Evolutionary conservation across 2,797 vertebrate genomes (phyloP), one percentile per base, ranked within the genome.

Genomic region (Smutsia gigantea): DNA sequence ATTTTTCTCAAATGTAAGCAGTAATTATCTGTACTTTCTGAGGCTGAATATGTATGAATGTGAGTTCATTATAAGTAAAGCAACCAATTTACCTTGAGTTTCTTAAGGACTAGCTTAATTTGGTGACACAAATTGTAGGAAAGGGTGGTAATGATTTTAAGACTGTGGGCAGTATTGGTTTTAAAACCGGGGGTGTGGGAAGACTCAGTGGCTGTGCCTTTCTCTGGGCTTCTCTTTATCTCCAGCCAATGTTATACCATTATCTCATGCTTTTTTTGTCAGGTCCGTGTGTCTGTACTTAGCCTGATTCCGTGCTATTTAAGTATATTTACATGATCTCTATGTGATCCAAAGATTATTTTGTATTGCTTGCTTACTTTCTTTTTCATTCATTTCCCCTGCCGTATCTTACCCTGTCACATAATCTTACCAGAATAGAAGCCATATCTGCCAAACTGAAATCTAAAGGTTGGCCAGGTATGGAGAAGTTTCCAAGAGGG

Each of bases 1-100:
- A 79, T 88, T 89, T 95, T 90, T 39, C 88, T 97, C 96, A 59
- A 23, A 71, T 3, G 0, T 88, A 21, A 61, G 0, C 31, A 61
- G 4, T 51, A 63, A 83, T 95, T 96, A 87, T 69, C 95, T 1
- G 1, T 84, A 78, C 86, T 97, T 90, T 17, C 74, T 15, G 39
- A 72, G 31, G 34, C 78, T 55, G 68, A 84, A 4, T 34, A 23
- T 59, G n/a, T 42, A 18, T 23, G 25, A 25, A 39, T 59, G 15
- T 49, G 90, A 84, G 46, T 18, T 19, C 66, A 15, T 8, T 39
- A 2, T 57, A 69, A 75, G 15, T 15, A 84, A 81, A 85, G 23
- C 66, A 23, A 5, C 25, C 17, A 25, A 4, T 55, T n/a, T 77
- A n/a, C 34, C 27, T 53, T 39, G 75, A 39, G 9, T 46, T 75